A percentile compares a stretch with the other conserved stretches of the same genome.
phyloP scores from a whole-genome alignment of 2,797 vertebrate genomes.

The Sciurus vulgaris region DNA sequence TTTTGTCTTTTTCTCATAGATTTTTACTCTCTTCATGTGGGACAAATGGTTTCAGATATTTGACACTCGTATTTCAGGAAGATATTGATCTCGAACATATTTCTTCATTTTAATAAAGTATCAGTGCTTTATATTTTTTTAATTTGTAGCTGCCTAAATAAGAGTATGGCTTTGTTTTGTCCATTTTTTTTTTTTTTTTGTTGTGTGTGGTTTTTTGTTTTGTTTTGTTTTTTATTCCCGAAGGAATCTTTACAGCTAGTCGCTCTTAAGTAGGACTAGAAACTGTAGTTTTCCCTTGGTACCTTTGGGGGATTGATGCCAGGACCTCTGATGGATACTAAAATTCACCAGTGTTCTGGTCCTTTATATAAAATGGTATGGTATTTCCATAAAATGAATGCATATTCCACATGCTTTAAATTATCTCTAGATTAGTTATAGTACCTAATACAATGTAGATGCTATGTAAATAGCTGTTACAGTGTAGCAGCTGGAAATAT shows the following conservation, averaged over 20 bases:
- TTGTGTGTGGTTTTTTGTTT: background rate
- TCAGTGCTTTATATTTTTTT: background rate
- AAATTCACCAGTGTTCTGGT: background rate
- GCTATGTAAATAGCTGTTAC: background rate
- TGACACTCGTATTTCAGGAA: background rate
- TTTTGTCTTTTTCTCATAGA: background rate
- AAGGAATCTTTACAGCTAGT: background rate
- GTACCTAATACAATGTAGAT: background rate
- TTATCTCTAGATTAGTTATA: background rate
- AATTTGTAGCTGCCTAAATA: background rate
- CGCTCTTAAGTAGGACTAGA: background rate
- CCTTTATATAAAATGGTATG: background rate
- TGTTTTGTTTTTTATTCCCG: background rate
- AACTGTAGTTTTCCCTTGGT: background rate
- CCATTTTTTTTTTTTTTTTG: background rate
- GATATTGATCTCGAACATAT: background rate
- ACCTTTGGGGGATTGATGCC: background rate
- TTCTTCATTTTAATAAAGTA: conserved; percentile 24
- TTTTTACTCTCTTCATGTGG: background rate
- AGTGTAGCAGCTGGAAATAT: background rate
- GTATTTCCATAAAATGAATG: background rate
- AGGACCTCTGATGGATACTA: background rate
- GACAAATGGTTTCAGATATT: background rate
- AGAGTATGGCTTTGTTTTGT: background rate
- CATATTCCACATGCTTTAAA: background rate